A percentile compares a stretch with the other conserved stretches of the same genome.
Conservation (phyloP, 2,797 vertebrate species). For the Gymnothorax reevesii region DNA sequence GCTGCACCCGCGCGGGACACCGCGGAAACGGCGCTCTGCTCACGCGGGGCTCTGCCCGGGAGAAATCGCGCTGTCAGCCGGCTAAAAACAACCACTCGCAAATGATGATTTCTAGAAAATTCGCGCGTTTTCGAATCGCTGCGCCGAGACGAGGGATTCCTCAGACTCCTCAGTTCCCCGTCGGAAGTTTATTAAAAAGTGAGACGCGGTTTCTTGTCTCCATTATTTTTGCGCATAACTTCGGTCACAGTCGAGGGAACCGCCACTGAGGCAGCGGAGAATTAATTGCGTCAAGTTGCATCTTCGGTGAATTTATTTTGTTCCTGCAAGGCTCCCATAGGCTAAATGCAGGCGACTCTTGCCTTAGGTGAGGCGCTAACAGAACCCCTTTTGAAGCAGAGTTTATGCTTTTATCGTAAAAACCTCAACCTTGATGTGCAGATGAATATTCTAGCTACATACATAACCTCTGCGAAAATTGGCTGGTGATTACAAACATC, state of each 20-base stretch:
- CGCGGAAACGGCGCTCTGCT: not conserved
- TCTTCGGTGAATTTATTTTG: not conserved
- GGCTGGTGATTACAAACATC: not conserved
- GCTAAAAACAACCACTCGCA: slow-evolving; percentile 19
- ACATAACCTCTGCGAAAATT: not conserved
- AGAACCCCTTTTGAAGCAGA: not conserved
- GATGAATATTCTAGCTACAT: not conserved
- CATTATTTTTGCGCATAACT: not conserved
- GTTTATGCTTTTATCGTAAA: not conserved
- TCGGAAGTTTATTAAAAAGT: slow-evolving; percentile 13
- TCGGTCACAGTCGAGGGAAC: not conserved
- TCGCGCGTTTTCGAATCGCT: slow-evolving; percentile 12
- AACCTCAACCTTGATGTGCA: not conserved
- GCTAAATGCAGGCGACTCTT: not conserved
- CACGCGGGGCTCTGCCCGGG: not conserved
- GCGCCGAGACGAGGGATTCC: not conserved
- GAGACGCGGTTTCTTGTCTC: not conserved
- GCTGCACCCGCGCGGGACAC: not conserved
- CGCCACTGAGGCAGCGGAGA: not conserved
- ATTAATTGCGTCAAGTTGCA: not conserved
- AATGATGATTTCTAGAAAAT: slow-evolving; percentile 23
- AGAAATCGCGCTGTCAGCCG: slow-evolving; percentile 14
- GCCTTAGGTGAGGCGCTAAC: not conserved
- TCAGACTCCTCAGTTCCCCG: not conserved
- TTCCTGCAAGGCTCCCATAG: not conserved